phyloP scores from a whole-genome alignment of 2,113 vertebrate genomes.

The Oreocharis arfaki region DNA sequence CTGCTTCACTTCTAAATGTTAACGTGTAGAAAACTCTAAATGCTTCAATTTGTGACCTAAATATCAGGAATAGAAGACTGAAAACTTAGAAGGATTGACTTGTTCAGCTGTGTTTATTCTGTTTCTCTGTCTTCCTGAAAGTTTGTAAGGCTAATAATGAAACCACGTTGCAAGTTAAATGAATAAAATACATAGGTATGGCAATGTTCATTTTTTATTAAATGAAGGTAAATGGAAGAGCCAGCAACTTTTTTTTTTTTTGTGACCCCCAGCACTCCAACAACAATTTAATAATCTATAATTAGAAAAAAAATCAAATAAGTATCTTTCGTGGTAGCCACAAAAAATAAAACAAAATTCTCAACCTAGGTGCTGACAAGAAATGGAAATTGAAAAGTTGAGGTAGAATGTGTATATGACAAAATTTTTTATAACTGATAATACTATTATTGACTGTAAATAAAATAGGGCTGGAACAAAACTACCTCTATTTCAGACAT shows the following conservation, averaged over 20 bases:
- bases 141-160: background rate
- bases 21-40: background rate
- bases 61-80: background rate
- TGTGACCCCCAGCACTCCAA: background rate
- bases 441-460: background rate
- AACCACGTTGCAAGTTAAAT: background rate
- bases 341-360: background rate
- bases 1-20: background rate
- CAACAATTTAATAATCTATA: background rate
- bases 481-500: background rate
- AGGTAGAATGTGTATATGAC: background rate
- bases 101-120: background rate
- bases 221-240: background rate
- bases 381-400: background rate
- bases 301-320: background rate
- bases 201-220: background rate
- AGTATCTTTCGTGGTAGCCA: background rate
- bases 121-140: background rate
- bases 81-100: background rate
- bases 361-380: background rate
- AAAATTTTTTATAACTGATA: background rate
- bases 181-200: background rate
- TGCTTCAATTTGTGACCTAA: background rate
- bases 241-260: background rate
- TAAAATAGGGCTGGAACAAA: background rate